Base-by-base conservation (phyloP, 2,888 invertebrate species). In the Parascotia fuliginaria region DNA sequence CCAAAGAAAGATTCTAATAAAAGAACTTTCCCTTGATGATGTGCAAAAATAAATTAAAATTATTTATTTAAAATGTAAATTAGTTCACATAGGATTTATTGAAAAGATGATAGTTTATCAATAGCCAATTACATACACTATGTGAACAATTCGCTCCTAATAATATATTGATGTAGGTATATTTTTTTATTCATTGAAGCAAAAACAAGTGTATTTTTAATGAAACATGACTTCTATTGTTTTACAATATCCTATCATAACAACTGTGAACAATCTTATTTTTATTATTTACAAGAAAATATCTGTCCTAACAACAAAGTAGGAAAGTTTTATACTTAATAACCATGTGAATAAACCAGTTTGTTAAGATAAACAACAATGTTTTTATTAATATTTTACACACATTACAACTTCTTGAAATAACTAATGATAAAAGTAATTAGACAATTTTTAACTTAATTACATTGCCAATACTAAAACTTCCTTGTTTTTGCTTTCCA, bases 401-500 rank as follows among this genome's bases (percentile, higher is more conserved):
- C 44, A 57, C 32, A 27, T 15, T 2, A 45, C 19, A 32, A 34
- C 5, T 0, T 37, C 56, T 37, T 37, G 15, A 45, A 42, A 24
- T 24, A 47, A 37, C 33, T 50, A 38, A 39, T 42, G 42, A 38
- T 42, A 53, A 42, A 45, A 31, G 1, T 13, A 13, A 1, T 3
- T 19, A 31, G 31, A 31, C 31, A 31, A 31, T 2, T 9, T 42
- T 45, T 24, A 48, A 15, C 60, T 55, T 48, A 55, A 54, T 55
- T 49, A 47, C 28, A 49, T 55, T 36, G 13, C 41, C 49, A 48
- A 40, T 19, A 9, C 33, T 34, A 38, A 24, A 22, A 53, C 29
- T 31, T 29, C 9, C 69, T 71, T 69, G 71, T 60, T 69, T 65
- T 68, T 68, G 69, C 69, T 68, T 71, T 48, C 36, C 29, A 22